Evolutionary conservation across 1,140 invertebrate species (phyloP).

Genomic region (Dendroctonus ponderosae): DNA sequence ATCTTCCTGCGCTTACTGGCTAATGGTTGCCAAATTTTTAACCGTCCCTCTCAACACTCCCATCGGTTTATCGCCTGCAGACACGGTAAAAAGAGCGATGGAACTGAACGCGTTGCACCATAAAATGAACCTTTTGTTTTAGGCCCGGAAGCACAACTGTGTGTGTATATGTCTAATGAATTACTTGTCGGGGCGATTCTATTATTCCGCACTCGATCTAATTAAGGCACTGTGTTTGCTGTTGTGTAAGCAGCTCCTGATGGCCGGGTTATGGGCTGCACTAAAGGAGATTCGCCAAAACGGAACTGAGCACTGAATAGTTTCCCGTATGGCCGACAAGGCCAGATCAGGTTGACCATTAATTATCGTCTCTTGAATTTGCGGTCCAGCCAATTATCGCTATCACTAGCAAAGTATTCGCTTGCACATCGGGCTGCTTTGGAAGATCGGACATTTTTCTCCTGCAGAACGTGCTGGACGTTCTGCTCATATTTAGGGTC

Average conservation of each 20-base stretch:
- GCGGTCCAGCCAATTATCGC: neutral
- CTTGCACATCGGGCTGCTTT: too few relatives aligned
- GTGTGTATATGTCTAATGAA: constrained; percentile 33
- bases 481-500: too few relatives aligned
- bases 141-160: constrained; percentile 27
- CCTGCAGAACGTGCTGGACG: too few relatives aligned
- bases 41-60: too few relatives aligned
- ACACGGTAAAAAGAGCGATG: constrained; percentile 1
- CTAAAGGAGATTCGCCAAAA: constrained; percentile 19
- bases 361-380: constrained; percentile 2
- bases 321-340: constrained; percentile 13
- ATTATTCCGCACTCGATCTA: constrained; percentile 33
- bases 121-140: constrained; percentile 18
- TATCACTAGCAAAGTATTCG: too few relatives aligned
- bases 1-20: too few relatives aligned
- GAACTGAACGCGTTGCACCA: constrained; percentile 10
- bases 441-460: too few relatives aligned
- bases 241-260: constrained; percentile 29
- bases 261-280: constrained; percentile 20
- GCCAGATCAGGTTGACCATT: constrained; percentile 14
- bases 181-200: constrained; percentile 29
- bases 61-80: neutral
- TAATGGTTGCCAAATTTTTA: too few relatives aligned
- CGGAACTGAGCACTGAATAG: constrained; percentile 20
- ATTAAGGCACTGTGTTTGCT: constrained; percentile 32